Percentiles rank a stretch among this genome's conserved stretches.
Conservation (phyloP, 2,113 vertebrate genomes). For the Alouatta palliata region DNA sequence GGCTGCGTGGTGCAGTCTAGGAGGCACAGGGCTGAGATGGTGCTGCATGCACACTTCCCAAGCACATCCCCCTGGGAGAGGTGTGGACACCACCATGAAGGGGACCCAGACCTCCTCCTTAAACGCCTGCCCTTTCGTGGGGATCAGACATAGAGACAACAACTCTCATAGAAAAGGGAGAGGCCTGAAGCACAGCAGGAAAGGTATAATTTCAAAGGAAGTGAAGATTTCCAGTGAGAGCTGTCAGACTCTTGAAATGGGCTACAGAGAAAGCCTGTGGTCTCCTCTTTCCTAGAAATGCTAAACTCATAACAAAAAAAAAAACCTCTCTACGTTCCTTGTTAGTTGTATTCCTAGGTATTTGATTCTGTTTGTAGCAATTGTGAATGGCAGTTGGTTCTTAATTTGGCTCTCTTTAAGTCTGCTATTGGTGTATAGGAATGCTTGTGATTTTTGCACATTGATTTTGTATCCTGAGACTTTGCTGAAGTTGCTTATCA, state of each 20-base stretch:
- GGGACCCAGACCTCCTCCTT: not conserved
- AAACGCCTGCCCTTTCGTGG: not conserved
- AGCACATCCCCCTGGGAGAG: not conserved
- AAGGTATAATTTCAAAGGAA: constrained; percentile 22
- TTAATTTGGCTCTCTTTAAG: no score
- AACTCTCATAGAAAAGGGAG: not conserved
- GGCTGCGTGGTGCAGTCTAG: rapidly evolving
- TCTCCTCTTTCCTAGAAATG: constrained; percentile 55
- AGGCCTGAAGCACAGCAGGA: not conserved
- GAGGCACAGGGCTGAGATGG: not conserved
- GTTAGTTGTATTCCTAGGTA: no score
- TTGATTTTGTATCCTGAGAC: no score
- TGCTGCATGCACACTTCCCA: not conserved
- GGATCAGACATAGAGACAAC: not conserved
- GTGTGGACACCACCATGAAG: not conserved
- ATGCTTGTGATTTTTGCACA: no score
- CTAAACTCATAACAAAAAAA: not conserved
- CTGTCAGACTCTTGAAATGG: not conserved
- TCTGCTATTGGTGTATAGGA: no score
- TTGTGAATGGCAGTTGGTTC: no score
- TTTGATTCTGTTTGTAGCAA: no score
- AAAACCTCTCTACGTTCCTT: no score
- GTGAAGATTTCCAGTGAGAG: constrained; percentile 44
- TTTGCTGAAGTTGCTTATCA: no score
- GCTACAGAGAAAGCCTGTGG: constrained; percentile 50